Conservation (phyloP, 2,797 vertebrate species). For the Discoglossus pictus region DNA sequence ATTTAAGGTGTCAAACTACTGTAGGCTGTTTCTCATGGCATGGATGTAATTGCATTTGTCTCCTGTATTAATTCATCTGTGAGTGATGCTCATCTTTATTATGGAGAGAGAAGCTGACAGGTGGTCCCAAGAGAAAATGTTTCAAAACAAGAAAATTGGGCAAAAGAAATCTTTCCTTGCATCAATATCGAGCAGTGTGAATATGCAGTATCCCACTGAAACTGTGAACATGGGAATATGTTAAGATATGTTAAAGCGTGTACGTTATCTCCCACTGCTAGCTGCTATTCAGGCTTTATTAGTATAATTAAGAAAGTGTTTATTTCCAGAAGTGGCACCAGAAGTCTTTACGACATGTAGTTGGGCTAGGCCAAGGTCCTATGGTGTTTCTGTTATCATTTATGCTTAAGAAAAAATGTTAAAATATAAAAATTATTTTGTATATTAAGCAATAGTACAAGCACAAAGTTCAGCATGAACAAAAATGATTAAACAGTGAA, state of each 20-base stretch:
- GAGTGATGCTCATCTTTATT: constrained; percentile 21
- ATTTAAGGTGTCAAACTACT: constrained; percentile 8
- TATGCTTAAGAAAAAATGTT: too few relatives aligned
- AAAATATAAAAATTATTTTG: too few relatives aligned
- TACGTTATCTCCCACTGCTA: too few relatives aligned
- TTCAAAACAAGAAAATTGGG: constrained; percentile 24
- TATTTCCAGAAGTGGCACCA: too few relatives aligned
- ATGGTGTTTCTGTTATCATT: too few relatives aligned
- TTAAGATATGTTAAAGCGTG: too few relatives aligned
- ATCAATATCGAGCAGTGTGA: background rate
- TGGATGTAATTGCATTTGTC: constrained; percentile 8
- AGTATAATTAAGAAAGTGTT: background rate
- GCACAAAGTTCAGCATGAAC: too few relatives aligned
- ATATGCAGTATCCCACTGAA: background rate
- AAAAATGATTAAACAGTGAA: too few relatives aligned
- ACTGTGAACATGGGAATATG: constrained; percentile 13
- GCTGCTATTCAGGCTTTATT: background rate
- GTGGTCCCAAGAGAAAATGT: constrained; percentile 7
- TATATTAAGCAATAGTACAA: too few relatives aligned
- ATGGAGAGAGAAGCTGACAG: constrained; percentile 3
- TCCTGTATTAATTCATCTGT: constrained; percentile 9
- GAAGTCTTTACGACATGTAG: too few relatives aligned
- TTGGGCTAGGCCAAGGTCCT: too few relatives aligned
- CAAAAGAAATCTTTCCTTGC: background rate
- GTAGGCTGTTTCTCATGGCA: background rate